Base-by-base conservation (phyloP, 2,888 invertebrate species). In the Osedax fenrisi region DNA sequence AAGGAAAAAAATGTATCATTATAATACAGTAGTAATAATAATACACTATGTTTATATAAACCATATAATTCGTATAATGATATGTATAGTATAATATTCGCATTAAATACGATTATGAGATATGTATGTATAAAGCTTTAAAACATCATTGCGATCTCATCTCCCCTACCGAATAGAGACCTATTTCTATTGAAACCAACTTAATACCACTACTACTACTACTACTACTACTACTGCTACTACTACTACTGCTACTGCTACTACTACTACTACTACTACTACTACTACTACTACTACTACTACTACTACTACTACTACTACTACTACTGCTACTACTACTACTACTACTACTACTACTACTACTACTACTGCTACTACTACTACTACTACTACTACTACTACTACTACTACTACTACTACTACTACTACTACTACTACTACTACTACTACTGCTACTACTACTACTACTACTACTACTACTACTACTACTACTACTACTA, bases 391-490 rank as follows among this genome's bases (percentile, higher is more conserved):
- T 41, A 41, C 41, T 41, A 41, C 41, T 41, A 41, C 41, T 17
- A 41, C 41, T 41, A 41, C 41, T 41, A 41, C 41, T 41, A 17
- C 41, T 41, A 17, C 64, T 64, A 64, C 64, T 64, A n/a, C 64
- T 64, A 64, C 64, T 64, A n/a, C 64, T 64, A 64, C 64, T 64
- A n/a, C 64, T 64, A 64, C 64, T 64, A n/a, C 64, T 64, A 64
- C 64, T 64, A 64, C 64, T 64, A 22, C 64, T 64, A 64, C 64
- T 64, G 10, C 64, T 64, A 64, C 64, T 64, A 64, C 64, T 64
- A 64, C 64, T 64, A 64, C 64, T 64, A 64, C 64, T 64, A 64
- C 64, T 64, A 64, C 64, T 64, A 64, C 64, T 64, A 64, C 64
- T 64, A 64, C 64, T 64, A 22, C 64, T 64, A 64, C 64, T 64